Evolutionary conservation across 2,888 invertebrate species (phyloP), one percentile per base, ranked within the genome.

Genomic region (Cataglyphis altisquamis): DNA sequence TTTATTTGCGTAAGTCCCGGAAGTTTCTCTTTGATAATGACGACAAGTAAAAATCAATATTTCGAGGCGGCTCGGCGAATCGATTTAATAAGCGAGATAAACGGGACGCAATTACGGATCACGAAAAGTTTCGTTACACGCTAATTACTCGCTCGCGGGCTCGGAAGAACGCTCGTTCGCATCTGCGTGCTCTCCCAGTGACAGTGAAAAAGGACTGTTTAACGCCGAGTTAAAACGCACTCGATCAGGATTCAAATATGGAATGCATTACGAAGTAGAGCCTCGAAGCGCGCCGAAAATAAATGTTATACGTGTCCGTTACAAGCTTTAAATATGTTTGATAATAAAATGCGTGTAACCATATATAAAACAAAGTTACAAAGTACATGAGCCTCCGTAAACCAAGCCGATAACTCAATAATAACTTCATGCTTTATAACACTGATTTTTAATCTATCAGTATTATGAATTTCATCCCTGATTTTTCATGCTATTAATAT

Each of bases 141-240:
- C 63, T 78, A 83, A 83, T 83, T 83, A 68, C 41, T 63, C 68
- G 77, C 77, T 63, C n/a, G 48, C 36, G 82, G 83, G 64, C 67
- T 57, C 25, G 25, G 48, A 70, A 62, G 48, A 80, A 48, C 21
- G 25, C 4, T 83, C 63, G 66, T 77, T 70, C 81, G 81, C 70
- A 57, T 78, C 77, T 73, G 62, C 57, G 74, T 77, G 66, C 67
- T 52, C 68, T 32, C 55, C 32, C 67, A 63, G 68, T 86, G 87
- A 86, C 89, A 87, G 75, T 87, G 70, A 75, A 81, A 57, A 85
- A 84, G 75, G 74, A 67, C 9, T 77, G 80, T 75, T 86, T 82
- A 84, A 85, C 70, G 67, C 48, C 80, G 80, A 87, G 85, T 89
- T 89, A 89, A 89, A 89, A 86, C 67, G 64, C 80, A 77, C 86